Conservation (phyloP, 1,140 invertebrate genomes). For the Polypedilum vanderplanki region DNA sequence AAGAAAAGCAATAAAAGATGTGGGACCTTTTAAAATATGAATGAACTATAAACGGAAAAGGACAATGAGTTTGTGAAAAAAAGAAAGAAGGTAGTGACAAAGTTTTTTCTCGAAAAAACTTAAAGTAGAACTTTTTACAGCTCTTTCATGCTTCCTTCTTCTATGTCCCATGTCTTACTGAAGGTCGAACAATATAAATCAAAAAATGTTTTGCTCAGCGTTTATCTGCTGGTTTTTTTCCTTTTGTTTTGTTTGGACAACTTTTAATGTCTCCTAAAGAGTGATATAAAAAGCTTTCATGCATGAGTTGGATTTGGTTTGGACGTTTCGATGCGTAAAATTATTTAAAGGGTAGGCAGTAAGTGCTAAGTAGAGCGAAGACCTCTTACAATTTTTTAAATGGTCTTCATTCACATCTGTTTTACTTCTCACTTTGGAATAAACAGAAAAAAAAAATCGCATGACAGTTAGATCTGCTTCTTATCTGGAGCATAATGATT, state of each 20-base stretch:
- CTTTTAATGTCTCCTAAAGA: neutral
- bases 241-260: constrained; percentile 3
- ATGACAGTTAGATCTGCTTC: too few relatives aligned
- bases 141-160: too few relatives aligned
- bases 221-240: constrained; percentile 1
- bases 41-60: constrained; percentile 5
- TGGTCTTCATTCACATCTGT: too few relatives aligned
- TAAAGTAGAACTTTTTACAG: constrained; percentile 3
- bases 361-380: too few relatives aligned
- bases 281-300: neutral
- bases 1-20: constrained; percentile 19
- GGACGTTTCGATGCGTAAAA: constrained; percentile 4
- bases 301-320: constrained; percentile 15
- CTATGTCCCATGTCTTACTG: neutral
- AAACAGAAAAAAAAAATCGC: too few relatives aligned
- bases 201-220: constrained; percentile 11
- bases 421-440: too few relatives aligned
- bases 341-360: neutral
- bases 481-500: too few relatives aligned
- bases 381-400: too few relatives aligned
- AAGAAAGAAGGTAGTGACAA: neutral
- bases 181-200: neutral
- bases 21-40: constrained; percentile 1
- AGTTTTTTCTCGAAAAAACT: neutral
- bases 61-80: neutral